phyloP scores from a whole-genome alignment of 2,888 invertebrate species.

The Stegophylla sp. region DNA sequence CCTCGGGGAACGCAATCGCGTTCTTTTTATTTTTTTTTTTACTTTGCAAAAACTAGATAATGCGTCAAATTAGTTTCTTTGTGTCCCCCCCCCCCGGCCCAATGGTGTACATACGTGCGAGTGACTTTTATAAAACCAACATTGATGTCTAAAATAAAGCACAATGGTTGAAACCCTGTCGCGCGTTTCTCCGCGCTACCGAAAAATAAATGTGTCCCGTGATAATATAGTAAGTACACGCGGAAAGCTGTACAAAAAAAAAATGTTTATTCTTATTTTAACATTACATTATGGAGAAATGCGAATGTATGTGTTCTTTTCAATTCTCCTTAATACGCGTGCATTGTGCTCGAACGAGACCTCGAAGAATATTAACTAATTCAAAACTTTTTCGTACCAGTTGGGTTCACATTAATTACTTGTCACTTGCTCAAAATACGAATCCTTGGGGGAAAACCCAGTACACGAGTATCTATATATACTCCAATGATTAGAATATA shows the following conservation, averaged over 20 bases:
- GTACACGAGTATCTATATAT: too few relatives aligned
- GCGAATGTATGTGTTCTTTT: not conserved
- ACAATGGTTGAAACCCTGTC: not conserved
- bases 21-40: not conserved
- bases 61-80: conserved; percentile 3
- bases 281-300: not conserved
- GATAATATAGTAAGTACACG: not conserved
- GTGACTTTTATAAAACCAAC: not conserved
- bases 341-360: too few relatives aligned
- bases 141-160: not conserved
- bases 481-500: too few relatives aligned
- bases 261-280: not conserved
- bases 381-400: too few relatives aligned
- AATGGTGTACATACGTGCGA: not conserved
- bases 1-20: conserved; percentile 1
- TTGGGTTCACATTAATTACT: too few relatives aligned
- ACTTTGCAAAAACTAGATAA: not conserved
- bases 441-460: too few relatives aligned
- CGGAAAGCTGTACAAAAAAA: not conserved
- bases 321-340: too few relatives aligned
- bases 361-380: too few relatives aligned
- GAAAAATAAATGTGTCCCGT: not conserved
- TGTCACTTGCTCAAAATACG: too few relatives aligned
- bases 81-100: too few relatives aligned
- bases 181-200: not conserved